Base-by-base conservation (phyloP, 2,888 invertebrate genomes). In the Sicus ferrugineus region DNA sequence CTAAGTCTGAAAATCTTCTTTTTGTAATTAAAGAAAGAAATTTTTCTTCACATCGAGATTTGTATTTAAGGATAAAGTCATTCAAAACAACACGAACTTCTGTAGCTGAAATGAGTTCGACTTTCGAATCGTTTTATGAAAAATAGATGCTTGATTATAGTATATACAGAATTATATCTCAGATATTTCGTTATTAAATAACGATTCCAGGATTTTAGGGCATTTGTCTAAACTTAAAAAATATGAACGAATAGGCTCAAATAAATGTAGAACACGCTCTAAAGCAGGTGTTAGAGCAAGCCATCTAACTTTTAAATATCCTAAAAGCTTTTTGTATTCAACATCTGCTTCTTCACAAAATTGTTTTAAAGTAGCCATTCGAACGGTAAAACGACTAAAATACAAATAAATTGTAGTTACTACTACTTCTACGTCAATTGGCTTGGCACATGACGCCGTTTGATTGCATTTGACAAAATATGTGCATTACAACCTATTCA, bases 401-500 rank as follows among this genome's bases (percentile, higher is more conserved):
- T 64, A 48, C n/a, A 64, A 50, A 64, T 64, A 64, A 19, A 64
- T 64, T 50, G 19, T 46, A 4, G 50, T 21, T 28, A 30, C 50
- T 28, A 64, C 50, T 26, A 50, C 3, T 48, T 52, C 64, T 26
- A 64, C 50, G 30, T 64, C 66, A 54, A 66, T 66, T 52, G 52
- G 21, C 66, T 54, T 66, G 31, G 52, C 34, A 28, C 66, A 38
- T 26, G 54, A 65, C n/a, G 65, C 54, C 19, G 38, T 65, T 54
- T 65, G 6, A 42, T 46, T 23, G 65, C 65, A 48, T 48, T 48
- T 65, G 63, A 63, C n/a, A 63, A 26, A 63, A 63, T 46, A 28
- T 63, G 26, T n/a, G n/a, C 28, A 63, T 26, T 46, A 46, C 26
- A 63, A 48, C 46, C 46, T n/a, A 50, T 63, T 63, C 31, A 19